Conservation (phyloP, 1,140 invertebrate genomes). For the Lutraria rhynchaena region DNA sequence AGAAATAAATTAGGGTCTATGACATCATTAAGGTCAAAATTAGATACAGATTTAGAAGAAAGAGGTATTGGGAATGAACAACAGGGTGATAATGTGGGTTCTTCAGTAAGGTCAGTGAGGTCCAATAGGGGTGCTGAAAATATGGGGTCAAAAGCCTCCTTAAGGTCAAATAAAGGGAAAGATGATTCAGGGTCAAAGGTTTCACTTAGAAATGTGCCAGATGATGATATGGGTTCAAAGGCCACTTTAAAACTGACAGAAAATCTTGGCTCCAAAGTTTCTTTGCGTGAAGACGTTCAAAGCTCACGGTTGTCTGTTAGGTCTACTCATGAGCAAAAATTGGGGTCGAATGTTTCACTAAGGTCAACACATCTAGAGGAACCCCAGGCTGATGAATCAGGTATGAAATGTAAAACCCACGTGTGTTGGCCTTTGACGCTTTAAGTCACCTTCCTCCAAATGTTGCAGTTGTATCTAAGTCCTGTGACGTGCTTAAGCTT, state of each 20-base stretch:
- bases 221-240: neutral
- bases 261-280: slow-evolving; percentile 43
- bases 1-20: too few relatives aligned
- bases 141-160: slow-evolving; percentile 13
- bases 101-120: too few relatives aligned
- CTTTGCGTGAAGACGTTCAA: slow-evolving; percentile 23
- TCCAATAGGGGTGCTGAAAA: too few relatives aligned
- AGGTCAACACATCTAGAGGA: slow-evolving; percentile 13
- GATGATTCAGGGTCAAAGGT: slow-evolving; percentile 13
- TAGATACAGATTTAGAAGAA: too few relatives aligned
- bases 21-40: too few relatives aligned
- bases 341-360: slow-evolving; percentile 39
- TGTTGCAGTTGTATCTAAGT: too few relatives aligned
- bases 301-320: slow-evolving; percentile 31
- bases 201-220: slow-evolving; percentile 18
- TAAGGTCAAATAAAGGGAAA: neutral
- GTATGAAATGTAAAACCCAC: neutral
- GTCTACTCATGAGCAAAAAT: slow-evolving; percentile 6
- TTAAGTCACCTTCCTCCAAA: too few relatives aligned
- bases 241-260: neutral
- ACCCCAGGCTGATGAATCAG: neutral
- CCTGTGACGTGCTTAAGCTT: too few relatives aligned
- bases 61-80: too few relatives aligned
- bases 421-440: too few relatives aligned
- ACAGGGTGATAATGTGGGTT: too few relatives aligned